A percentile compares a stretch with the other conserved stretches of the same genome.
Evolutionary conservation across 92 coral and sea anemone genomes (phyloP).

Genomic region (Heliopora coerulea): DNA sequence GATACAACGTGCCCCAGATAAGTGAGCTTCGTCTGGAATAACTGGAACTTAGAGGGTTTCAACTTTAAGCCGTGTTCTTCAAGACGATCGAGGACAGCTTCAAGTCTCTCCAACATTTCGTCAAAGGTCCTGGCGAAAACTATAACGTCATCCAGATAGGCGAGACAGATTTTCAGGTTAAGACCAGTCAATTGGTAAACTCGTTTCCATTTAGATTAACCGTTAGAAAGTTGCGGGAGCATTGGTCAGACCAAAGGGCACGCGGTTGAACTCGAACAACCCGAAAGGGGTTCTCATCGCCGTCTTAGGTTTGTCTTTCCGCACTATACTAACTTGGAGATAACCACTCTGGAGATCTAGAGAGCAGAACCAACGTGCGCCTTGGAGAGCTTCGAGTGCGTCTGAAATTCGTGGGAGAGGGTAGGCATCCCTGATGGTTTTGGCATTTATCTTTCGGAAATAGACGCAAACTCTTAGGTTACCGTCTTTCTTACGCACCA

Average conservation of each 20-base stretch:
- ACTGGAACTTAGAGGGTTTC: conserved; percentile 50
- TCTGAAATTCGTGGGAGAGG: too few relatives aligned
- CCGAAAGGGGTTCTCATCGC: conserved; percentile 57
- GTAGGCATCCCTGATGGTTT: conserved; percentile 50
- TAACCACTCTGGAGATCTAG: conserved; percentile 6
- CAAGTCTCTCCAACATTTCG: conserved; percentile 33
- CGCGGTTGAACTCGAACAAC: neutral
- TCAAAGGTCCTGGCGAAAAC: conserved; percentile 47
- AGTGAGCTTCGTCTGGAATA: conserved; percentile 29
- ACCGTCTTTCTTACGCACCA: too few relatives aligned
- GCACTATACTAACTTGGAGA: conserved; percentile 50
- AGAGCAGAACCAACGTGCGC: neutral
- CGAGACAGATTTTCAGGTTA: neutral
- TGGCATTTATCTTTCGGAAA: too few relatives aligned
- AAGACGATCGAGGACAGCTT: conserved; percentile 44
- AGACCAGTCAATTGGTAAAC: neutral
- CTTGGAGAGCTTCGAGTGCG: too few relatives aligned
- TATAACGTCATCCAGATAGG: conserved; percentile 51
- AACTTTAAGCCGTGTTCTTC: conserved; percentile 38
- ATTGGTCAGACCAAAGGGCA: conserved; percentile 17
- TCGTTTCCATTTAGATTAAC: conserved; percentile 14
- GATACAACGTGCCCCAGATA: conserved; percentile 24
- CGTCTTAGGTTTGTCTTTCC: too few relatives aligned
- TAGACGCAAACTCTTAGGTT: too few relatives aligned
- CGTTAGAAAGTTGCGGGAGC: conserved; percentile 53